Percentiles rank a stretch among this genome's conserved stretches.
These are phyloP conservation scores for Gadopsis bispinosus DNA, from an alignment of 2,797 vertebrate genomes.

Conservation along the genomic window DNA sequence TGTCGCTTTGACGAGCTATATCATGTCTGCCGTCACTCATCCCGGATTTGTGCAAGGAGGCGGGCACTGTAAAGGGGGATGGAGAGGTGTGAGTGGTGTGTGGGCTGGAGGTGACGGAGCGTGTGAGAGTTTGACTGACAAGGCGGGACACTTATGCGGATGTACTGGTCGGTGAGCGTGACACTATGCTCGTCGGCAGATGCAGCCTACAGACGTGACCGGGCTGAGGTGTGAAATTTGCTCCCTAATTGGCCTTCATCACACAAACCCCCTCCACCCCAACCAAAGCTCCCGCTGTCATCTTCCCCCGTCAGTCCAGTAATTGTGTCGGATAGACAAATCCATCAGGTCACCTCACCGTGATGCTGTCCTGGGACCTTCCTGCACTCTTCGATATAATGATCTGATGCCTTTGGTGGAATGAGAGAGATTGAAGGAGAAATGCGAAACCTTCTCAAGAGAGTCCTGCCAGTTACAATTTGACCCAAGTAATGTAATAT, in stretches of 20 bases:
- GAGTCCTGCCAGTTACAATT: constrained; percentile 5
- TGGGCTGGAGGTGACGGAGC: constrained; percentile 8
- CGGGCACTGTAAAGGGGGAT: background rate
- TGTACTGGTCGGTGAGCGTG: constrained; percentile 37
- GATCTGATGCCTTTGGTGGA: constrained; percentile 35
- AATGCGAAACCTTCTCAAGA: constrained; percentile 7
- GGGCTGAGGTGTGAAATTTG: constrained; percentile 56
- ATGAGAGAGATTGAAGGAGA: background rate
- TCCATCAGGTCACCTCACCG: constrained; percentile 46
- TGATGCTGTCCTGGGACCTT: constrained; percentile 16
- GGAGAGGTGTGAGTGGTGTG: background rate
- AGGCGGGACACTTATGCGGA: constrained; percentile 73
- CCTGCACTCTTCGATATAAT: constrained; percentile 20
- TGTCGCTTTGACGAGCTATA: constrained; percentile 17
- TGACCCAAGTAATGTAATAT: constrained; percentile 9
- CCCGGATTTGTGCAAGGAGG: background rate
- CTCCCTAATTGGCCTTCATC: constrained; percentile 67
- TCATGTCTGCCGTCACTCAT: constrained; percentile 33
- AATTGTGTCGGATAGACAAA: constrained; percentile 23
- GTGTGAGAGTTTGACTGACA: constrained; percentile 59
- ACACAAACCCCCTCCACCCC: background rate
- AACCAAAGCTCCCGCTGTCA: constrained; percentile 24
- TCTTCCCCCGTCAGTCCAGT: constrained; percentile 27
- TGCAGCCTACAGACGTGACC: constrained; percentile 46
- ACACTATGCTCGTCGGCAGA: constrained; percentile 55